phyloP scores from a whole-genome alignment of 2,797 vertebrate species.

The Uromys caudimaculatus region DNA sequence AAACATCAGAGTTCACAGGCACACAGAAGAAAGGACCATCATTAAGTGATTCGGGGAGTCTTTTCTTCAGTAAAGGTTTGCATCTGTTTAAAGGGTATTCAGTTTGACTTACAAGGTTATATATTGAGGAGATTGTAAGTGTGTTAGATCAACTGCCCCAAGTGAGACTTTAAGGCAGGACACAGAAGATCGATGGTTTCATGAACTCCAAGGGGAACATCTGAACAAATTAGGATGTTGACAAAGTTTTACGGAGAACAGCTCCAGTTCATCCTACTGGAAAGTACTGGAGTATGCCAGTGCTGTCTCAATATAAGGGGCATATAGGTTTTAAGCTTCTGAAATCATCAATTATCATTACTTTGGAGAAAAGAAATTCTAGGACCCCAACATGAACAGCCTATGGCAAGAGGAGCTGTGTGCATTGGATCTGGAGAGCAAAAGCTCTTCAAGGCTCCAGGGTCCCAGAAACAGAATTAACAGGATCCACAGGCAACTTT shows the following conservation, averaged over 20 bases:
- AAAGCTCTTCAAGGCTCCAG: background rate
- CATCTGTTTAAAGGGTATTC: slow-evolving; percentile 77
- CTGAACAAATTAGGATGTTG: background rate
- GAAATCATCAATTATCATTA: background rate
- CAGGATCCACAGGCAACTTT: background rate
- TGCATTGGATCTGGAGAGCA: background rate
- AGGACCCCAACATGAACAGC: background rate
- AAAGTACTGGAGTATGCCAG: background rate
- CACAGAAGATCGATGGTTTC: background rate
- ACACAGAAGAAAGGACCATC: slow-evolving; percentile 31
- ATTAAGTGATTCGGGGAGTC: slow-evolving; percentile 73
- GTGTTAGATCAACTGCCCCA: background rate
- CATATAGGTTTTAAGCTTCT: background rate
- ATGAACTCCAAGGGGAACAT: background rate
- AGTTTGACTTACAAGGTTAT: slow-evolving; percentile 45
- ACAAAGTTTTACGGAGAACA: background rate
- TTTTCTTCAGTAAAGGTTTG: slow-evolving; percentile 71
- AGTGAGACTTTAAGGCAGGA: background rate
- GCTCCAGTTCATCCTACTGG: background rate
- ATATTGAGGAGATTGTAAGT: slow-evolving; percentile 90
- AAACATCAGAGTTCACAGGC: background rate
- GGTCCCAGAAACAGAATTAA: background rate
- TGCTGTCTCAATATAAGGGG: background rate
- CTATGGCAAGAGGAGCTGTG: background rate
- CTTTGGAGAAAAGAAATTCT: background rate